Conservation (phyloP, 2,797 vertebrate species). For the Syngnathus rostellatus region DNA sequence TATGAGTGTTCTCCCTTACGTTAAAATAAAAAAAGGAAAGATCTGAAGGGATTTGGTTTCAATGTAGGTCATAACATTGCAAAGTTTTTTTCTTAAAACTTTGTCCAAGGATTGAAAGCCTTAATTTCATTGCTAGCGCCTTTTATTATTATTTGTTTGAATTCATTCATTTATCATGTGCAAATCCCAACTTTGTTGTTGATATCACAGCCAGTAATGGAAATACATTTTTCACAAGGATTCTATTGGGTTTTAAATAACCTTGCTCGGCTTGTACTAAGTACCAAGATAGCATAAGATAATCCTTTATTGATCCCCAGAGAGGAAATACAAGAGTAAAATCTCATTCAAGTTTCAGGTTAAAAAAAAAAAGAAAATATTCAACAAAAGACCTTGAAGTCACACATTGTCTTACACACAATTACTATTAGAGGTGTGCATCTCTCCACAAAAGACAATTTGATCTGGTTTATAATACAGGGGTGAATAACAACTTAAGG, state of each 20-base stretch:
- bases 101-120: background rate
- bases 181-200: background rate
- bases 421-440: too few species aligned
- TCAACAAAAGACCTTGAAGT: too few species aligned
- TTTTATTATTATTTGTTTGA: background rate
- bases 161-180: background rate
- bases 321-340: background rate
- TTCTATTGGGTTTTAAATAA: background rate
- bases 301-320: background rate
- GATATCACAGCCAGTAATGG: background rate
- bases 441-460: too few species aligned
- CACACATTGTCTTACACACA: too few species aligned
- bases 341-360: background rate
- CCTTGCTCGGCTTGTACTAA: background rate
- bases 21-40: slow-evolving; percentile 8
- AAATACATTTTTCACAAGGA: background rate
- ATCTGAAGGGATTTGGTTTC: background rate
- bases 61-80: slow-evolving; percentile 2
- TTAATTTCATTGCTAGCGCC: background rate
- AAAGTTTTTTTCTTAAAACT: background rate
- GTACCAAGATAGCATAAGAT: background rate
- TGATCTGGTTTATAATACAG: too few species aligned
- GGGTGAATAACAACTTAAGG: too few species aligned
- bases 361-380: too few species aligned
- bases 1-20: slow-evolving; percentile 6